Base-by-base conservation (phyloP, 2,888 invertebrate genomes). In the Tipula lateralis region DNA sequence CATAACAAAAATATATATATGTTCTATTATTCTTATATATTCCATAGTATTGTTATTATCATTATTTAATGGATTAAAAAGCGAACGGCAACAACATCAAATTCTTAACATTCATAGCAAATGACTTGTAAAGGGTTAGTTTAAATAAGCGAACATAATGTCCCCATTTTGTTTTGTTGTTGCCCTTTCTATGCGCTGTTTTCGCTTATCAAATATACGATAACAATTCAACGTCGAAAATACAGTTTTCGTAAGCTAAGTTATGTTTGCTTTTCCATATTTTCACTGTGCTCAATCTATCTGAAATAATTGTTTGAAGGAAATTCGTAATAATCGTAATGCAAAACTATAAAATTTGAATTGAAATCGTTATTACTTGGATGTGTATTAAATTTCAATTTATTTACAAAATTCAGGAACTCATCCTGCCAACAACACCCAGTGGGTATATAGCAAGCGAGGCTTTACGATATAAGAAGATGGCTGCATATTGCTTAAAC, bases 11-110 rank as follows among this genome's bases (percentile, higher is more conserved):
- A 66, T 1, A 24, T 19, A 19, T 32, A 39, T 0, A 44, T 44
- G 1, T 24, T 9, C 66, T 24, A 66, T 12, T 66, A 66, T 66
- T 24, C 66, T n/a, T 13, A n/a, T 44, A n/a, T 24, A 66, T 66
- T 66, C 24, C 24, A 66, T 66, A 66, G 9, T 66, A 66, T 66
- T 66, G 66, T 24, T 66, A 66, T 66, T 19, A 66, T 66, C 66
- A 66, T 66, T 66, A 66, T 66, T 66, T 66, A 66, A 66, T 66
- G 66, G 24, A 66, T 66, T 66, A 66, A 66, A 66, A 66, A 66
- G 24, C 24, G 66, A 66, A 24, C 24, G 24, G 24, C 24, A 66
- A 24, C 66, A 66, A 66, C 19, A 66, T 24, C 66, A 66, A 66
- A 24, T 66, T 66, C 66, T 24, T 66, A 66, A 66, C 66, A 66